Base-by-base conservation (phyloP, 2,888 invertebrate genomes). In the Clanis bilineata region DNA sequence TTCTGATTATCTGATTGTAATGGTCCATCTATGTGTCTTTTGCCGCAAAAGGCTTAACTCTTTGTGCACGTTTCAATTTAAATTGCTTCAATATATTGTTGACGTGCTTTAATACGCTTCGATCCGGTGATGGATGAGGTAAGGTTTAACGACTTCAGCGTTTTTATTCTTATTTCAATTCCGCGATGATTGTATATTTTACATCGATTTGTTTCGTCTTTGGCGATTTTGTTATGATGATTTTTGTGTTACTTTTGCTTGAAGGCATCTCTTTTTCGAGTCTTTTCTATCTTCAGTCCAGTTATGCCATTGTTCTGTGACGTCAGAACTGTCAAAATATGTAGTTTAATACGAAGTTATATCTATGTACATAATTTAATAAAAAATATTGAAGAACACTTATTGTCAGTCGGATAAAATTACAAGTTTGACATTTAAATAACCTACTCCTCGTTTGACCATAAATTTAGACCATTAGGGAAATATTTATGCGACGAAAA, bases 121-220 rank as follows among this genome's bases (percentile, higher is more conserved):
- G 28, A 51, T 51, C 51, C 28, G 9, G 32, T 51, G 51, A 51
- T 51, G 51, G 51, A 51, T 51, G 32, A 18, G n/a, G 9, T 51
- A 9, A 15, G 32, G 51, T 51, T 51, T 51, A 51, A 51, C 51
- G 51, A 51, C 51, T 51, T n/a, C 1, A 25, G n/a, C 21, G 3
- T 51, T 28, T 51, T 28, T 28, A 51, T 32, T 51, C 18, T 15
- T 15, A 51, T 3, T 28, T 28, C 9, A 28, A 32, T 32, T 10
- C 18, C 10, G 10, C 23, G 44, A 12, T 3, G 21, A 12, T 18
- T 22, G 10, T 22, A 44, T 43, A 22, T 18, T n/a, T n/a, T n/a
- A n/a, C n/a, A n/a, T n/a, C n/a, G n/a, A n/a, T n/a, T n/a, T n/a
- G n/a, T n/a, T n/a, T n/a, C n/a, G n/a, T n/a, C n/a, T n/a, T n/a